Conservation (phyloP, 2,888 invertebrate species). For the Sinodicranocentrus sp. region DNA sequence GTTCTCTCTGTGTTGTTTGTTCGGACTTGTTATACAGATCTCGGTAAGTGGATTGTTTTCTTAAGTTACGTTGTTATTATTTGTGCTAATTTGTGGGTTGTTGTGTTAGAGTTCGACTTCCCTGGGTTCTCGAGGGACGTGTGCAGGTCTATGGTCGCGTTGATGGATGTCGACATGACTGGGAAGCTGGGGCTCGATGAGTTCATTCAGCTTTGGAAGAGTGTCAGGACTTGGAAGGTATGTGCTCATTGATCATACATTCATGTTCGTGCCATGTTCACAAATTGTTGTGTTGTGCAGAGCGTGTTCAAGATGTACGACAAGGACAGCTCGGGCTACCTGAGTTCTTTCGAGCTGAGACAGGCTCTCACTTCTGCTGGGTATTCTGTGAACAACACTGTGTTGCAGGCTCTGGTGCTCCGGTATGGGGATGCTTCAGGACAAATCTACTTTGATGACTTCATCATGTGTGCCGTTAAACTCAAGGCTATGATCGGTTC, state of each 20-base stretch:
- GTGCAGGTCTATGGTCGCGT: slow-evolving; percentile 95
- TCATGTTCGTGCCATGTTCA: too few species aligned
- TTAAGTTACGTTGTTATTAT: too few species aligned
- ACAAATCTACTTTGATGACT: slow-evolving; percentile 94
- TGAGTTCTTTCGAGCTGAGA: slow-evolving; percentile 90
- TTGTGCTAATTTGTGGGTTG: too few species aligned
- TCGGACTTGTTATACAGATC: too few species aligned
- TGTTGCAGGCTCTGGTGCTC: slow-evolving; percentile 92
- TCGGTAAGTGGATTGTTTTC: too few species aligned
- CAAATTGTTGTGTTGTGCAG: too few species aligned
- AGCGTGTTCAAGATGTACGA: slow-evolving; percentile 91
- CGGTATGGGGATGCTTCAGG: slow-evolving; percentile 91
- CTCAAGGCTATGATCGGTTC: slow-evolving; percentile 96
- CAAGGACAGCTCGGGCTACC: slow-evolving; percentile 87
- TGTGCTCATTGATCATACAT: too few species aligned
- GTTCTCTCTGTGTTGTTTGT: too few species aligned
- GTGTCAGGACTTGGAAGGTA: slow-evolving; percentile 94
- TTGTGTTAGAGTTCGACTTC: too few species aligned
- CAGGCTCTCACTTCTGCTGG: slow-evolving; percentile 93
- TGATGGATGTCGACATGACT: slow-evolving; percentile 93
- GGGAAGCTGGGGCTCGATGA: slow-evolving; percentile 95
- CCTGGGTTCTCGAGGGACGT: slow-evolving; percentile 92
- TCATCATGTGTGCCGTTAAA: slow-evolving; percentile 94
- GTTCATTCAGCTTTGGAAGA: slow-evolving; percentile 90
- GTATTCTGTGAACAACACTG: slow-evolving; percentile 92